phyloP scores from a whole-genome alignment of 2,113 vertebrate species.

The Candoia aspera region DNA sequence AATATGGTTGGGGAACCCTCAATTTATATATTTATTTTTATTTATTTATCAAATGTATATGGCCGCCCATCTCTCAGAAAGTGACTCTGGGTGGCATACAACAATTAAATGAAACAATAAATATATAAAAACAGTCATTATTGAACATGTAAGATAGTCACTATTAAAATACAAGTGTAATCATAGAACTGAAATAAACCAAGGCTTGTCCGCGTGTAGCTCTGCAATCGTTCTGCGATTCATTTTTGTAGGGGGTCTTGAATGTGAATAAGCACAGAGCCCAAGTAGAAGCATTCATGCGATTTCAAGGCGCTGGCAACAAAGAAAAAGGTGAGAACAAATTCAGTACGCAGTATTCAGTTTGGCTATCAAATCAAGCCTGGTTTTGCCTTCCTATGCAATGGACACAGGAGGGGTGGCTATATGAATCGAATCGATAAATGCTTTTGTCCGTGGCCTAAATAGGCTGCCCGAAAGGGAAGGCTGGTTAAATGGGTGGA shows the following conservation, averaged over 20 bases:
- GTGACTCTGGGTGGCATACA: no score
- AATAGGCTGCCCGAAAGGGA: no score
- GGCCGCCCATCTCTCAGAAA: no score
- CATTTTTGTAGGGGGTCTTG: constrained; percentile 81
- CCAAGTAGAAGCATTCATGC: constrained; percentile 86
- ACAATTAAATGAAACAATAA: no score
- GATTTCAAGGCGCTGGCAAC: constrained; percentile 75
- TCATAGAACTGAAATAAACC: not conserved
- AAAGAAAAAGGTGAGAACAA: constrained; percentile 83
- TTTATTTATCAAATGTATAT: no score
- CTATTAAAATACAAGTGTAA: no score
- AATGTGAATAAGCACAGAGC: constrained; percentile 90
- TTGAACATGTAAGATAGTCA: no score
- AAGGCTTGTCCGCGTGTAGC: no score
- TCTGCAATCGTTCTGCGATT: not conserved
- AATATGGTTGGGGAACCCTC: not conserved
- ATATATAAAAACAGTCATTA: no score
- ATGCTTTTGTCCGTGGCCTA: not conserved
- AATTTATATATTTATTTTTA: no score
- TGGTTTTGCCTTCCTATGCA: not conserved
- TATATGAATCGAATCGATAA: not conserved
- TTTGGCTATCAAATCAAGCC: not conserved
- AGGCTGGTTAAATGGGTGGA: not conserved
- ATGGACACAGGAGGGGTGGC: not conserved
- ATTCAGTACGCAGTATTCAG: not conserved